phyloP scores from a whole-genome alignment of 2,888 invertebrate species.

The Drosophila diplacantha region DNA sequence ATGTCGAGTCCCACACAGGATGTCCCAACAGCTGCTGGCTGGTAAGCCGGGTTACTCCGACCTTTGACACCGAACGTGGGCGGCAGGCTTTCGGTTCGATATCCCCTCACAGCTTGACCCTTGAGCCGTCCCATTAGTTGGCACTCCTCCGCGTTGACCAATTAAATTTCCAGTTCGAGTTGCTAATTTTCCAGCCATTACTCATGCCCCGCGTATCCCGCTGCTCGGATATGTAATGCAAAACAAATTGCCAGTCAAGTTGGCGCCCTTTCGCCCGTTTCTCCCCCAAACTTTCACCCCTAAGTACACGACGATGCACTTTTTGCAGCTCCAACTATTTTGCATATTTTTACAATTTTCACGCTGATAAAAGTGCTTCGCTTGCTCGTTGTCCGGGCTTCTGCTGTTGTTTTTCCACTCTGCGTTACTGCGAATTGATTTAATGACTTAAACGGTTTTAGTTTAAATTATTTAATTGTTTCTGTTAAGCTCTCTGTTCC shows the following conservation, averaged over 20 bases:
- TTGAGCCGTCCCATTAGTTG: constrained; percentile 8
- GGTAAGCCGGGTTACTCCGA: constrained; percentile 23
- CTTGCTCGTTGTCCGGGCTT: constrained; percentile 5
- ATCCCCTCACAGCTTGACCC: constrained; percentile 27
- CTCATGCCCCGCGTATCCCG: background rate
- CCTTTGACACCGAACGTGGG: constrained; percentile 51
- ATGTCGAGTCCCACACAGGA: constrained; percentile 51
- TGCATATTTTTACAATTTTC: constrained; percentile 54
- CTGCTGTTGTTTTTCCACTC: constrained; percentile 2
- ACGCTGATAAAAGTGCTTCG: constrained; percentile 33
- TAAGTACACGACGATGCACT: constrained; percentile 14
- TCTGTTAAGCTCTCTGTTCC: constrained; percentile 23
- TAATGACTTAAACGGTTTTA: constrained; percentile 53
- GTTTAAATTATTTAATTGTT: constrained; percentile 60
- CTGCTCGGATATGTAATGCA: constrained; percentile 13
- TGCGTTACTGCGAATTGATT: constrained; percentile 47
- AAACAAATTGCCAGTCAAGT: constrained; percentile 23
- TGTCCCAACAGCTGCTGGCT: constrained; percentile 62
- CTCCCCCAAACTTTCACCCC: background rate
- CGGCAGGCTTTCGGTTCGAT: constrained; percentile 37
- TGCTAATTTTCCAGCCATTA: constrained; percentile 19
- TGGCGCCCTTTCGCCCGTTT: background rate
- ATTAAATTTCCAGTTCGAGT: constrained; percentile 21
- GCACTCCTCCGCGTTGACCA: constrained; percentile 16
- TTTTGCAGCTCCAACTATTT: constrained; percentile 32